phyloP scores from a whole-genome alignment of 2,797 vertebrate species.

The Ctenochaetus hawaiiensis region DNA sequence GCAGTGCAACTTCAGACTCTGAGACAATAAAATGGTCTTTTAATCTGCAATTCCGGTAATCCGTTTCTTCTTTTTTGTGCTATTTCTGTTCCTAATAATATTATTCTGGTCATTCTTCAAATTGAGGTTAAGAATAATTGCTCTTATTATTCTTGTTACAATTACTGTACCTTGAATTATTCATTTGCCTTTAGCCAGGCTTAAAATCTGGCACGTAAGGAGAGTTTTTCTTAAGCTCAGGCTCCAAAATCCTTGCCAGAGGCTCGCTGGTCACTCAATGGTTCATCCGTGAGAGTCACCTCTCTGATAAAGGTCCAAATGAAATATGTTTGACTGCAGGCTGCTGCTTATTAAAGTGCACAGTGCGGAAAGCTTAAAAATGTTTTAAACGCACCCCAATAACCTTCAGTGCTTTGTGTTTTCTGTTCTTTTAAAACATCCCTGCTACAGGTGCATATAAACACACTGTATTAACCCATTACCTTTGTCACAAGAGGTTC shows the following conservation, averaged over 20 bases:
- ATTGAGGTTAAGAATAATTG: constrained; percentile 37
- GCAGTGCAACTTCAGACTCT: constrained; percentile 16
- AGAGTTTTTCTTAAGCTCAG: constrained; percentile 42
- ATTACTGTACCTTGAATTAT: constrained; percentile 17
- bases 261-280: constrained; percentile 40
- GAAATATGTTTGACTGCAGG: constrained; percentile 11
- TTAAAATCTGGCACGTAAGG: constrained; percentile 27
- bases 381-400: constrained; percentile 6
- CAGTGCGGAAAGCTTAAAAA: constrained; percentile 16
- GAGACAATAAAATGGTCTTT: constrained; percentile 12
- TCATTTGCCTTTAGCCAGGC: constrained; percentile 23
- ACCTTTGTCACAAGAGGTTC: constrained; percentile 91
- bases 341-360: constrained; percentile 20
- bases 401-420: constrained; percentile 10
- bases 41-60: constrained; percentile 1
- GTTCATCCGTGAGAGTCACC: constrained; percentile 28
- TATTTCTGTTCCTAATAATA: not conserved
- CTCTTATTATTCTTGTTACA: constrained; percentile 32
- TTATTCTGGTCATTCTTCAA: constrained; percentile 26
- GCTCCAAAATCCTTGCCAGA: constrained; percentile 49
- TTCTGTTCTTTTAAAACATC: constrained; percentile 6
- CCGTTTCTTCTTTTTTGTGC: not conserved
- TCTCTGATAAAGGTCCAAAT: constrained; percentile 28
- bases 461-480: constrained; percentile 16
- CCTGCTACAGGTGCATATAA: constrained; percentile 54